A percentile compares a stretch with the other conserved stretches of the same genome.
These are phyloP conservation scores for Phrynosoma platyrhinos DNA, from an alignment of 2,113 vertebrate genomes.

Conservation along the genomic window DNA sequence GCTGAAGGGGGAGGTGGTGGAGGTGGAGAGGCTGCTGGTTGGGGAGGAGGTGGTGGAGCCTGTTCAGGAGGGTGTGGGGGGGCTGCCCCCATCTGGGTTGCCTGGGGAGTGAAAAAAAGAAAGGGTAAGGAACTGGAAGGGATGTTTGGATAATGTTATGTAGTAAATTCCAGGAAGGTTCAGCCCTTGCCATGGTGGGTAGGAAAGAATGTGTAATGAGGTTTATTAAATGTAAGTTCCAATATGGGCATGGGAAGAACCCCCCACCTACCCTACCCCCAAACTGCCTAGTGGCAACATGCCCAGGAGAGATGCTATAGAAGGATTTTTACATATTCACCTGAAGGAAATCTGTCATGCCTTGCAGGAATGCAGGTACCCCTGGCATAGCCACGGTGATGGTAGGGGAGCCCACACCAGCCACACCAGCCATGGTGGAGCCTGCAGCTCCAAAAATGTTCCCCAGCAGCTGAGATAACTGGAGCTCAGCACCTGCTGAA, in stretches of 20 bases:
- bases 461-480: slow-evolving; percentile 86
- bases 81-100: slow-evolving; percentile 60
- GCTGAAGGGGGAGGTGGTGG: slow-evolving; percentile 49
- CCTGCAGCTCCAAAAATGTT: slow-evolving; percentile 74
- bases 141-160: too few relatives aligned
- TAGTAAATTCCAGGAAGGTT: too few relatives aligned
- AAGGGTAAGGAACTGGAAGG: neutral
- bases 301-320: neutral
- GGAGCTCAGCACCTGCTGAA: slow-evolving; percentile 75
- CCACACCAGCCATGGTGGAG: slow-evolving; percentile 57
- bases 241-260: too few relatives aligned
- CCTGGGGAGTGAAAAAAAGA: slow-evolving; percentile 31
- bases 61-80: slow-evolving; percentile 46
- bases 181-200: too few relatives aligned
- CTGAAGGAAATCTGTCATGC: slow-evolving; percentile 90
- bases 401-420: slow-evolving; percentile 76
- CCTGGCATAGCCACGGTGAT: slow-evolving; percentile 88
- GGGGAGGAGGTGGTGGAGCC: neutral
- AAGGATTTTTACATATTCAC: slow-evolving; percentile 58
- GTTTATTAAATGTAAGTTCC: too few relatives aligned
- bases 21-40: slow-evolving; percentile 11
- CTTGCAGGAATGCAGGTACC: slow-evolving; percentile 88
- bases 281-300: neutral
- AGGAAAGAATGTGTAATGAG: too few relatives aligned
- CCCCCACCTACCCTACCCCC: neutral